phyloP scores from a whole-genome alignment of 1,140 invertebrate species.

The Pentalonia nigronervosa region DNA sequence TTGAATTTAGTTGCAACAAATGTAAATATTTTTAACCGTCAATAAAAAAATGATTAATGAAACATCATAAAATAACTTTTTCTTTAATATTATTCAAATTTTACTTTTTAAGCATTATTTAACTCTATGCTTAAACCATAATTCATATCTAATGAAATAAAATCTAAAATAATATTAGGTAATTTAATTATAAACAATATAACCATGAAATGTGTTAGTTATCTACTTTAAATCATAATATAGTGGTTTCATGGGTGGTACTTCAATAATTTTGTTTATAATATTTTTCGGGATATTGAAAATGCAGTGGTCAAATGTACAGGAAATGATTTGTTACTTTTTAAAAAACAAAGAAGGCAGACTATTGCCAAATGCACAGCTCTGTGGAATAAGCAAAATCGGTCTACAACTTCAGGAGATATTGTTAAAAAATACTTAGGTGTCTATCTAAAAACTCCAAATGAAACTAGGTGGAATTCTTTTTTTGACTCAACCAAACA shows the following conservation, averaged over 20 bases:
- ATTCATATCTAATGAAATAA: too few species aligned
- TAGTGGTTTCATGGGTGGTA: neutral
- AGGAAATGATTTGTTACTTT: conserved; percentile 10
- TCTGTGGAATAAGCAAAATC: conserved; percentile 9
- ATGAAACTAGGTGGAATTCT: conserved; percentile 36
- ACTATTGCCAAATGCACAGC: neutral
- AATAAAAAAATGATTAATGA: too few species aligned
- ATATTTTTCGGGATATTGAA: neutral
- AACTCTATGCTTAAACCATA: too few species aligned
- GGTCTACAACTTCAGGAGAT: conserved; percentile 11
- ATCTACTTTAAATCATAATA: too few species aligned
- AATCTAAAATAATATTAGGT: too few species aligned
- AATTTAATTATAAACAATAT: too few species aligned
- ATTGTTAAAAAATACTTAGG: conserved; percentile 16
- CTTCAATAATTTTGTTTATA: neutral
- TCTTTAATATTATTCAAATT: too few species aligned
- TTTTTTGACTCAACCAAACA: conserved; percentile 22
- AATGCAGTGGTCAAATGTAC: neutral
- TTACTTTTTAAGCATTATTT: too few species aligned
- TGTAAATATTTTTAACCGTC: conserved; percentile 21
- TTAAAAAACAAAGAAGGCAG: conserved; percentile 1
- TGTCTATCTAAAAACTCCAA: conserved; percentile 13
- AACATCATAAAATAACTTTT: too few species aligned
- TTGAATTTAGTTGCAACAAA: conserved; percentile 15
- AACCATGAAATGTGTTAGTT: too few species aligned